These are phyloP conservation scores for Engystomops pustulosus DNA, from an alignment of 2,113 vertebrate genomes.

Conservation along the genomic window DNA sequence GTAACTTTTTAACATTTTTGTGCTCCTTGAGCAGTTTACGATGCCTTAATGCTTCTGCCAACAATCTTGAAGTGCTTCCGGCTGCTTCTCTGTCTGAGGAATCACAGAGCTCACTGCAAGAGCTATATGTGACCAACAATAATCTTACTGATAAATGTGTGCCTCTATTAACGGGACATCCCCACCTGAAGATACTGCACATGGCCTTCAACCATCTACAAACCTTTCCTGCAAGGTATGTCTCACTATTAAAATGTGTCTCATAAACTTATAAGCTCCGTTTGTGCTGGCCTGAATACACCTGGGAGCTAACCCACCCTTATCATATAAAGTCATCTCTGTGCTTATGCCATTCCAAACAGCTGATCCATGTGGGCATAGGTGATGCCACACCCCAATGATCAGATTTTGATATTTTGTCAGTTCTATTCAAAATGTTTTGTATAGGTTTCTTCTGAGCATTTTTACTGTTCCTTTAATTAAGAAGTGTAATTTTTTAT, in stretches of 20 bases:
- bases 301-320: too few relatives aligned
- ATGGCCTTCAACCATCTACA: constrained; percentile 97
- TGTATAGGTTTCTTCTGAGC: too few relatives aligned
- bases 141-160: constrained; percentile 95
- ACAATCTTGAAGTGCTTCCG: constrained; percentile 93
- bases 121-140: constrained; percentile 96
- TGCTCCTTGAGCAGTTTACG: constrained; percentile 79
- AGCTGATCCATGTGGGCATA: too few relatives aligned
- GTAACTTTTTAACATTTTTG: neutral
- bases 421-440: too few relatives aligned
- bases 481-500: too few relatives aligned
- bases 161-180: constrained; percentile 89
- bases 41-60: constrained; percentile 93
- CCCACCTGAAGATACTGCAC: constrained; percentile 89
- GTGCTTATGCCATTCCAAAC: too few relatives aligned
- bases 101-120: constrained; percentile 90
- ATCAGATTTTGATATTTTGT: too few relatives aligned
- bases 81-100: constrained; percentile 92
- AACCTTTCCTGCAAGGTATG: constrained; percentile 94
- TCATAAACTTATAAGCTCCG: too few relatives aligned
- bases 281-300: too few relatives aligned
- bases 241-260: neutral
- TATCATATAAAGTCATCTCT: too few relatives aligned
- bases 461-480: too few relatives aligned
- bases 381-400: too few relatives aligned